phyloP scores from a whole-genome alignment of 2,888 invertebrate genomes.

The Tachina fera region DNA sequence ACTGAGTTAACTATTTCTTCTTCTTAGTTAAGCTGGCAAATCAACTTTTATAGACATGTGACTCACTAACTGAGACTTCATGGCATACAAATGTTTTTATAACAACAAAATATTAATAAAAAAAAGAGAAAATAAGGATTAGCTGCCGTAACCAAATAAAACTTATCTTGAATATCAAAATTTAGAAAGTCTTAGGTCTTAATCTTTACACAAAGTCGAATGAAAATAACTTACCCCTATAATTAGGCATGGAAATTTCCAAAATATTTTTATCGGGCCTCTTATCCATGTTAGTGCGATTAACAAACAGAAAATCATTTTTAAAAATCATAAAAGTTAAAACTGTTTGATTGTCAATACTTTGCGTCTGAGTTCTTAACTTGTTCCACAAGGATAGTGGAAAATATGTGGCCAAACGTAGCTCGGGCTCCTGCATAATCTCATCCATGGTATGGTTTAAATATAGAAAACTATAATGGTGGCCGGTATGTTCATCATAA shows the following conservation, averaged over 20 bases:
- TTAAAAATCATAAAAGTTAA: constrained; percentile 41
- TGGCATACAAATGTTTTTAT: too few relatives aligned
- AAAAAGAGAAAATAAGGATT: too few relatives aligned
- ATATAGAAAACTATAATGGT: constrained; percentile 42
- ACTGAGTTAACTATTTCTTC: too few relatives aligned
- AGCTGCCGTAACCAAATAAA: too few relatives aligned
- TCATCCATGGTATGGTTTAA: constrained; percentile 50
- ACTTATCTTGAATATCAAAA: too few relatives aligned
- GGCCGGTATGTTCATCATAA: constrained; percentile 20
- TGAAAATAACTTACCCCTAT: constrained; percentile 33
- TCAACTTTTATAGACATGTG: too few relatives aligned
- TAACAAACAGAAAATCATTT: constrained; percentile 52
- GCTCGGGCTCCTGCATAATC: constrained; percentile 5
- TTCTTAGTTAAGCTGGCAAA: too few relatives aligned
- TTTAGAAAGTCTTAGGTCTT: too few relatives aligned
- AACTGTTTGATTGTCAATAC: constrained; percentile 38
- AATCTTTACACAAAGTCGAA: too few relatives aligned
- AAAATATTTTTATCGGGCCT: constrained; percentile 19
- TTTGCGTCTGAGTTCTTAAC: constrained; percentile 3
- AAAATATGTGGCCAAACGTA: constrained; percentile 51
- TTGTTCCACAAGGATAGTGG: constrained; percentile 41
- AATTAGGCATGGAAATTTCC: constrained; percentile 44
- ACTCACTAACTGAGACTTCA: too few relatives aligned
- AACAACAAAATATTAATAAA: too few relatives aligned
- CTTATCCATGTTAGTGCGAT: background rate